Base-by-base conservation (phyloP, 2,113 vertebrate genomes). In the Antigone vipio region DNA sequence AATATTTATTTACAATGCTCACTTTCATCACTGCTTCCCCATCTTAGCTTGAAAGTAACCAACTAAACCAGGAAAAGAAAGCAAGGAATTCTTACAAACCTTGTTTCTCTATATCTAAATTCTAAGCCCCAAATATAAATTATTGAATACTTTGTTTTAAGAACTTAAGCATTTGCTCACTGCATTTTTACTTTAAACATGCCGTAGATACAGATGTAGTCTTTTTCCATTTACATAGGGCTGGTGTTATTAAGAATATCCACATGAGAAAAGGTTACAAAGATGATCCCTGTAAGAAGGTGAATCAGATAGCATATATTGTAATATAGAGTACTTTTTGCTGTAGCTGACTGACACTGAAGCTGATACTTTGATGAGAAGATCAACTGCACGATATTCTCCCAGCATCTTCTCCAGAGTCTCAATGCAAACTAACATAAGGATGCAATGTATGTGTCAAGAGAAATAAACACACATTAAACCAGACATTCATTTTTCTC, bases 381-480 rank as follows among this genome's bases (percentile, higher is more conserved):
- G 89, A 93, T 96, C 96, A 97, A 93, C 90, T 83, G 53, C 55
- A 78, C 35, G 76, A 35, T 93, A 96, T 92, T 95, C 87, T 96
- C 92, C 73, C 58, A 88, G 80, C 85, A 94, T 94, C 90, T 96
- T 34, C 91, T 97, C 95, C 75, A 97, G 96, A 96, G 94, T 89
- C 93, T 88, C 73, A 96, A 52, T 91, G 91, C 88, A 95, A 96
- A 95, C 94, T 89, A 96, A 96, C 85, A 85, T 79, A 95, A 94
- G 88, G 27, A 95, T 52, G 53, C 77, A 94, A 92, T 0, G 3
- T 30, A 66, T 68, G 52, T 84, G 88, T 95, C 93, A 95, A 94
- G 95, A 97, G 95, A 90, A 95, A 93, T 95, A 97, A 97, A 96
- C 94, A 96, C 77, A 95, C 77, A 96, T 96, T 80, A 95, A 97